Evolutionary conservation across 2,888 invertebrate genomes (phyloP).

Genomic region (Melolontha melolontha): DNA sequence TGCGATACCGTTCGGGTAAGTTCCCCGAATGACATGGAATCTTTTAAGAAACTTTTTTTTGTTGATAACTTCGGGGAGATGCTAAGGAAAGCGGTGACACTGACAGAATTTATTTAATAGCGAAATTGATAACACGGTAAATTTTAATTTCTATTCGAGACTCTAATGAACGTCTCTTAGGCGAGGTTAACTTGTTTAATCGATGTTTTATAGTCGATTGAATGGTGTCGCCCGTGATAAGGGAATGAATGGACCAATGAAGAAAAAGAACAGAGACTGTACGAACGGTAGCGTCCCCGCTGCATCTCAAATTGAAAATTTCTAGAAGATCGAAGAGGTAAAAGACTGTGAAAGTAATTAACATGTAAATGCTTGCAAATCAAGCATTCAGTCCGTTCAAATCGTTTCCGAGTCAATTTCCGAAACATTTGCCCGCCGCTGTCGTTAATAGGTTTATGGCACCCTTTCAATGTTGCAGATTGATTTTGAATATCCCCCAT

Average conservation of each 20-base stretch:
- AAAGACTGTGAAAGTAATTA: conserved; percentile 53
- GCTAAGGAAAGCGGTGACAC: conserved; percentile 15
- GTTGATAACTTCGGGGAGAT: conserved; percentile 14
- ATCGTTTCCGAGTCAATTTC: conserved; percentile 62
- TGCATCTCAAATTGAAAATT: conserved; percentile 35
- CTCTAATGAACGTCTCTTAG: conserved; percentile 30
- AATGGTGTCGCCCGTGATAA: conserved; percentile 31
- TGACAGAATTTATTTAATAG: conserved; percentile 21
- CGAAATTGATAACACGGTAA: conserved; percentile 28
- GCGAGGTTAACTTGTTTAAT: conserved; percentile 32
- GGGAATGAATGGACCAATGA: conserved; percentile 31
- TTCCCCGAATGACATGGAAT: conserved; percentile 25
- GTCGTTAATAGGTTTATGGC: conserved; percentile 51
- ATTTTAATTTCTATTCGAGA: conserved; percentile 24
- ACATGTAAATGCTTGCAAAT: conserved; percentile 61
- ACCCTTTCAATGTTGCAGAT: conserved; percentile 47
- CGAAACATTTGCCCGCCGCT: conserved; percentile 60
- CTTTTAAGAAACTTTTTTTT: conserved; percentile 27
- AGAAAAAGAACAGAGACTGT: conserved; percentile 21
- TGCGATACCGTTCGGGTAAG: conserved; percentile 26
- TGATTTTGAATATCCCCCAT: conserved; percentile 45
- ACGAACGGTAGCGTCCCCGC: conserved; percentile 8
- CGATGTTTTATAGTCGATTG: conserved; percentile 35
- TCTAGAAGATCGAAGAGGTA: conserved; percentile 35
- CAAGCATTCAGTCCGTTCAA: conserved; percentile 58